phyloP scores from a whole-genome alignment of 2,113 vertebrate genomes.

The Cephalopterus ornatus region DNA sequence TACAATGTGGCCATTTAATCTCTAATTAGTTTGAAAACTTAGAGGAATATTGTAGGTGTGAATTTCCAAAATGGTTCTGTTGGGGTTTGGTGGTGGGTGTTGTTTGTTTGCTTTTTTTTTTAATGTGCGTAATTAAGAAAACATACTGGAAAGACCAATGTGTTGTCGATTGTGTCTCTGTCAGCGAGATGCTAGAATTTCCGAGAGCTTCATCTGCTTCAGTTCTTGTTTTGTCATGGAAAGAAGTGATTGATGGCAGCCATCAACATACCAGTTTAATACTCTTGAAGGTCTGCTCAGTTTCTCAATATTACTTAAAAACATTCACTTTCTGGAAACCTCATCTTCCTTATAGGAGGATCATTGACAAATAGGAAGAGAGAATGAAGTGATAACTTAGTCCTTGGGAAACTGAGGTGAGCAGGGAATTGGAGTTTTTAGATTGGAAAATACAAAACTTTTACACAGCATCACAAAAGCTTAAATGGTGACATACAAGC shows the following conservation, averaged over 20 bases:
- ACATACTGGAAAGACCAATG: neutral
- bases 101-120: neutral
- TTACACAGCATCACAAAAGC: neutral
- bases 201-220: neutral
- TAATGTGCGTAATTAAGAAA: neutral
- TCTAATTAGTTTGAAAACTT: neutral
- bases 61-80: neutral
- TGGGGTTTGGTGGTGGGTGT: neutral
- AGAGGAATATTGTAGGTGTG: neutral
- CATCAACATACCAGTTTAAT: neutral
- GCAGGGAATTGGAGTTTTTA: neutral
- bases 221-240: neutral
- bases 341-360: neutral
- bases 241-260: slow-evolving; percentile 17
- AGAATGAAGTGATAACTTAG: neutral
- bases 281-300: neutral
- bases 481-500: neutral
- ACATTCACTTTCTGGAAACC: neutral
- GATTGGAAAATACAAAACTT: neutral
- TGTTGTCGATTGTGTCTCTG: neutral
- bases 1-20: neutral
- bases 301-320: neutral
- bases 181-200: neutral
- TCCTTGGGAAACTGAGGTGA: neutral
- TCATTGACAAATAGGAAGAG: neutral